Evolutionary conservation across 1,140 invertebrate species (phyloP).

Genomic region (Leptinotarsa texana): DNA sequence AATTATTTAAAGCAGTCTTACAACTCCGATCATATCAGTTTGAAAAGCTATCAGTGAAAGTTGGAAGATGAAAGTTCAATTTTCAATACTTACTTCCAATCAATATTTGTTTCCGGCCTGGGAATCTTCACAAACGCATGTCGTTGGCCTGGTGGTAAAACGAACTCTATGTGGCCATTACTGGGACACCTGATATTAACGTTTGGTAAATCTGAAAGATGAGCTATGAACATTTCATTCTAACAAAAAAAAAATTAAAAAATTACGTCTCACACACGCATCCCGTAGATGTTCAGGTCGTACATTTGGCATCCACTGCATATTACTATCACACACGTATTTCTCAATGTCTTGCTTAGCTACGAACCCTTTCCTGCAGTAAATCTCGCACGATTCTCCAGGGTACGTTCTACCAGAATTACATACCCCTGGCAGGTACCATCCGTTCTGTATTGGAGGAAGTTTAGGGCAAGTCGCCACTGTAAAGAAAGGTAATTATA

Average conservation of each 20-base stretch:
- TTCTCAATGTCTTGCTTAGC: slow-evolving; percentile 31
- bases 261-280: slow-evolving; percentile 41
- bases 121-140: slow-evolving; percentile 64
- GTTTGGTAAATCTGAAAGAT: slow-evolving; percentile 39
- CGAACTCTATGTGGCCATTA: slow-evolving; percentile 60
- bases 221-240: neutral
- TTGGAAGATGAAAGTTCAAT: neutral
- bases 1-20: too few relatives aligned
- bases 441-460: slow-evolving; percentile 54
- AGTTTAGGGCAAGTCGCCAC: slow-evolving; percentile 55
- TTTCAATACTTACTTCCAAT: slow-evolving; percentile 53
- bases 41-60: neutral
- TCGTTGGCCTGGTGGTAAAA: slow-evolving; percentile 60
- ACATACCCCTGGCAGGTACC: slow-evolving; percentile 56
- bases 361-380: slow-evolving; percentile 55
- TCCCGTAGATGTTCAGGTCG: slow-evolving; percentile 32
- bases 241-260: neutral
- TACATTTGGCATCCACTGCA: slow-evolving; percentile 50
- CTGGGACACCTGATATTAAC: slow-evolving; percentile 69
- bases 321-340: slow-evolving; percentile 41
- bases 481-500: slow-evolving; percentile 28
- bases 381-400: slow-evolving; percentile 55
- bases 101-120: slow-evolving; percentile 69
- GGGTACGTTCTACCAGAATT: slow-evolving; percentile 52
- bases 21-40: too few relatives aligned